Base-by-base conservation (phyloP, 2,113 vertebrate genomes). In the Sapajus apella region DNA sequence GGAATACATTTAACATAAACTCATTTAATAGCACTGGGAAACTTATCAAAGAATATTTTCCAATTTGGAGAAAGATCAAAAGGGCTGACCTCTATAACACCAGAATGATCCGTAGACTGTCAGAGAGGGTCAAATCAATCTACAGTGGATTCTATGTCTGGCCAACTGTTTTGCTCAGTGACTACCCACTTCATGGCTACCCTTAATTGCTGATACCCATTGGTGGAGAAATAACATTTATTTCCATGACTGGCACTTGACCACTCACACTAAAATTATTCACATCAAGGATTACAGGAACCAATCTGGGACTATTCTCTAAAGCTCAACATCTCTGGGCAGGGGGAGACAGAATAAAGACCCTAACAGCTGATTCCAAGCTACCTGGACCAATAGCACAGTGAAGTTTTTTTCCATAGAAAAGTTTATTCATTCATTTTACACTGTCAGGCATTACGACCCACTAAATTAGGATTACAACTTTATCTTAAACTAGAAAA, bases 181-280 rank as follows among this genome's bases (percentile, higher is more conserved):
- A 30, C 30, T 75, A 84, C 3, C 25, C 37, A 79, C 13, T n/a
- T 23, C 50, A 20, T 35, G n/a, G 35, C 43, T 79, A 35, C 35
- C 25, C 45, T 66, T 83, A 85, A 58, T 16, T 83, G 47, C 32
- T 94, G n/a, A 95, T 27, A 87, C 3, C 30, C 45, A 73, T 0
- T 83, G 35, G 77, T 12, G 40, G 72, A 79, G 61, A 96, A 96
- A 92, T 75, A 87, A 90, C 47, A 92, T 64, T 85, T 94, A 83
- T 90, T 96, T 11, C 37, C 85, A 90, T 45, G 56, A 79, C 81
- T 68, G 37, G 21, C 2, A 50, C 73, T 84, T 90, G 23, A 92
- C 90, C 61, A 55, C 35, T 87, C 66, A 95, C 47, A 73, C 2
- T 35, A 35, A 83, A 85, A 81, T 92, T 73, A 85, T 8, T 95